A percentile compares a stretch with the other conserved stretches of the same genome.
Evolutionary conservation across 2,888 invertebrate species (phyloP).

Genomic region (Agriopis marginaria): DNA sequence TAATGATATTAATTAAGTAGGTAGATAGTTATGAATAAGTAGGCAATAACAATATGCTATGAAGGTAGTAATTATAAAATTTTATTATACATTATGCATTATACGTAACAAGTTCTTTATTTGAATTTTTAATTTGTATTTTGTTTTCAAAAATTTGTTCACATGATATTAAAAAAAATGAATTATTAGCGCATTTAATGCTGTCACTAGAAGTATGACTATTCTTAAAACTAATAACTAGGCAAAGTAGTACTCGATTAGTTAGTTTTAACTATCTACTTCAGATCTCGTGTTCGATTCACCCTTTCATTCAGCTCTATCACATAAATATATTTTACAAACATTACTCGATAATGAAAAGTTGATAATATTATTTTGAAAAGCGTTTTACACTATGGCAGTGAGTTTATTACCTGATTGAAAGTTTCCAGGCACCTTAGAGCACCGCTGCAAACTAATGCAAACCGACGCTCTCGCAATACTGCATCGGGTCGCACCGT

Average conservation of each 20-base stretch:
- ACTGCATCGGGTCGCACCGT: neutral
- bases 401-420: constrained; percentile 24
- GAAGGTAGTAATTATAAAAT: neutral
- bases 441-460: neutral
- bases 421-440: constrained; percentile 14
- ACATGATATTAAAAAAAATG: neutral
- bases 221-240: constrained; percentile 29
- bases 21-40: neutral
- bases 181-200: constrained; percentile 38
- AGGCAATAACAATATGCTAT: neutral
- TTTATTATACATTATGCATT: neutral
- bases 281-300: constrained; percentile 17
- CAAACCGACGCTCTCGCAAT: neutral
- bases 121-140: neutral
- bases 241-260: constrained; percentile 17
- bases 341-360: constrained; percentile 25
- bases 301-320: constrained; percentile 19
- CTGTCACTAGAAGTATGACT: constrained; percentile 31
- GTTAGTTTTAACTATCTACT: constrained; percentile 19
- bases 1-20: no score
- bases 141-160: neutral
- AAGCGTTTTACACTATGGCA: constrained; percentile 33
- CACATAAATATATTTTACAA: constrained; percentile 36
- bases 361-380: constrained; percentile 17
- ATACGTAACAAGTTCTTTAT: neutral